phyloP scores from a whole-genome alignment of 2,113 vertebrate species.

The Ctenodactylus gundi region DNA sequence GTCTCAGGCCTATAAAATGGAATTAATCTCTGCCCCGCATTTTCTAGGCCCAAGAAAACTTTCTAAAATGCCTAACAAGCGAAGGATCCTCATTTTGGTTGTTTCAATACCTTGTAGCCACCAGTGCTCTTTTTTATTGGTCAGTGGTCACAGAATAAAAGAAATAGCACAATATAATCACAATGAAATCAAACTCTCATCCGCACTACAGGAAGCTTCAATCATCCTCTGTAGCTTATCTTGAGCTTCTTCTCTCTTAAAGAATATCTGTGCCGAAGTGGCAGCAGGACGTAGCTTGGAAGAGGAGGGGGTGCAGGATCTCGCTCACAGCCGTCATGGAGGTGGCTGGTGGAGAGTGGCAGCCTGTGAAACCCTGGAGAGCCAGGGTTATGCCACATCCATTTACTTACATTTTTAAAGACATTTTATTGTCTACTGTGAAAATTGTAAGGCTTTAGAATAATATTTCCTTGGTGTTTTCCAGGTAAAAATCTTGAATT shows the following conservation, averaged over 20 bases:
- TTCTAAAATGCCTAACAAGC: neutral
- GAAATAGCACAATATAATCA: neutral
- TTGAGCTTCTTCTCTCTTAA: neutral
- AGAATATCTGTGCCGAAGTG: neutral
- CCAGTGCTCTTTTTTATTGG: neutral
- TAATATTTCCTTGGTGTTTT: slow-evolving; percentile 48
- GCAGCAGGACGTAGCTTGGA: neutral
- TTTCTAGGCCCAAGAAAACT: neutral
- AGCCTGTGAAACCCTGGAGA: neutral
- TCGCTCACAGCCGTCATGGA: neutral
- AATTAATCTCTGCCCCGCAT: neutral
- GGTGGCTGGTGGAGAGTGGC: neutral
- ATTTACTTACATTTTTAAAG: neutral
- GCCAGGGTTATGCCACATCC: neutral
- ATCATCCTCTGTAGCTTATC: neutral
- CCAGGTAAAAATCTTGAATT: slow-evolving; percentile 31
- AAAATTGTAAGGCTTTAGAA: slow-evolving; percentile 31
- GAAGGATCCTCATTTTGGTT: neutral
- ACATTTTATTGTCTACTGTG: slow-evolving; percentile 8
- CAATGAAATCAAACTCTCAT: neutral
- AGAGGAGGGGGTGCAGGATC: neutral
- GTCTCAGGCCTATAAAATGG: neutral
- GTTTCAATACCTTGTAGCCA: neutral
- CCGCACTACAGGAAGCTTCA: neutral
- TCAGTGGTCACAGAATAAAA: neutral